Evolutionary conservation across 2,888 invertebrate genomes (phyloP), one percentile per base, ranked within the genome.

Genomic region (Hyposoter dolosus): DNA sequence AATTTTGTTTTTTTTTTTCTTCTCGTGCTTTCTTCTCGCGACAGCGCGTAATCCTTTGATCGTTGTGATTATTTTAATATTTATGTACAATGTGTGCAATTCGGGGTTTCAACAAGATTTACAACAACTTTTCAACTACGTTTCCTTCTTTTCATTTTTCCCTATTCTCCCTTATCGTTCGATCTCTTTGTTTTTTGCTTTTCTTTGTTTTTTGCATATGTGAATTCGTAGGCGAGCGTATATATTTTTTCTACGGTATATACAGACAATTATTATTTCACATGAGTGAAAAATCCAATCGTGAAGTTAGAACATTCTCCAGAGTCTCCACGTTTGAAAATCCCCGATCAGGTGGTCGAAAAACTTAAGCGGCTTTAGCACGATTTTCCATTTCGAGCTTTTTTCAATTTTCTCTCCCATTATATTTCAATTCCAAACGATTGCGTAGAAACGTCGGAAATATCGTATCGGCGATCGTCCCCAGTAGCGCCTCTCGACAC

Each of bases 71-170:
- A 76, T 66, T 23, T 47, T 65, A 74, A 23, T 43, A 65, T 83
- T 63, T 84, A 83, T 79, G 63, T 83, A 82, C 83, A 82, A 75
- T 81, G 65, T 85, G 78, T 83, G 74, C 82, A 69, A 75, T 82
- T 71, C 84, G 87, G 88, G 88, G 50, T 88, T 88, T 92, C 87
- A 91, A 91, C 90, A 91, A 91, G 89, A 90, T 91, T 91, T 90
- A 91, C 90, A 91, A 89, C 88, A 84, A 88, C 23, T 66, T 77
- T 66, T 7, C 45, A 32, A 23, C 75, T 63, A 76, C 32, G 71
- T 88, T 82, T 87, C 83, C 40, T 74, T 80, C 78, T 47, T 74
- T 60, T 75, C 60, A 65, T 35, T 75, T 80, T 69, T 65, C 19
- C 74, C 60, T 83, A 43, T 19, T 15, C 40, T 69, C 83, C 47